Conservation (phyloP, 2,888 invertebrate species). For the Eilema sororculum region DNA sequence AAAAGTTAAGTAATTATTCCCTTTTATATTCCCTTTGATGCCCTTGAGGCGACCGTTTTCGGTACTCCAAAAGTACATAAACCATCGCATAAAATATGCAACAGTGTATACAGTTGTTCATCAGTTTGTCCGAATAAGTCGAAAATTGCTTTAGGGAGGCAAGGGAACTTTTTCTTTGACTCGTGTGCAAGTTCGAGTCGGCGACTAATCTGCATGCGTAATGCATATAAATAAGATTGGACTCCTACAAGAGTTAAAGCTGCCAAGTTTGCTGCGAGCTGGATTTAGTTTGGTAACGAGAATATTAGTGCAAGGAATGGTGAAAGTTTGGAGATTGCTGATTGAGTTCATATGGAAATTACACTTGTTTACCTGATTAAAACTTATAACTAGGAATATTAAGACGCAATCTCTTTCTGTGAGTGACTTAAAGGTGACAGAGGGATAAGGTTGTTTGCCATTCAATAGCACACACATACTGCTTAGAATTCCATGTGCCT, state of each 20-base stretch:
- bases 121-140: constrained; percentile 66
- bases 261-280: constrained; percentile 47
- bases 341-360: constrained; percentile 19
- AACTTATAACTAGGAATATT: too few species aligned
- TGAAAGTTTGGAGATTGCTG: constrained; percentile 15
- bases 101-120: constrained; percentile 43
- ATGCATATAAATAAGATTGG: constrained; percentile 71
- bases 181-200: constrained; percentile 58
- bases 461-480: too few species aligned
- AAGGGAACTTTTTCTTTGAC: constrained; percentile 69
- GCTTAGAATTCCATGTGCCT: too few species aligned
- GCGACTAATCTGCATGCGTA: constrained; percentile 77
- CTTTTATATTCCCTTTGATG: background rate
- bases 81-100: constrained; percentile 39
- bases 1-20: background rate
- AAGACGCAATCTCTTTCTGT: too few species aligned
- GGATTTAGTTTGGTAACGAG: constrained; percentile 46
- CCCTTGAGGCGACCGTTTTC: background rate
- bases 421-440: too few species aligned
- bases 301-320: constrained; percentile 35
- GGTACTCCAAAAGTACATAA: background rate
- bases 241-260: constrained; percentile 52
- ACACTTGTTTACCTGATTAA: background rate
- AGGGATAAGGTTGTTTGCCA: too few species aligned
- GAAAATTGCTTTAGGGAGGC: constrained; percentile 64